Evolutionary conservation across 2,888 invertebrate species (phyloP).

Genomic region (Tiliacea aurago): DNA sequence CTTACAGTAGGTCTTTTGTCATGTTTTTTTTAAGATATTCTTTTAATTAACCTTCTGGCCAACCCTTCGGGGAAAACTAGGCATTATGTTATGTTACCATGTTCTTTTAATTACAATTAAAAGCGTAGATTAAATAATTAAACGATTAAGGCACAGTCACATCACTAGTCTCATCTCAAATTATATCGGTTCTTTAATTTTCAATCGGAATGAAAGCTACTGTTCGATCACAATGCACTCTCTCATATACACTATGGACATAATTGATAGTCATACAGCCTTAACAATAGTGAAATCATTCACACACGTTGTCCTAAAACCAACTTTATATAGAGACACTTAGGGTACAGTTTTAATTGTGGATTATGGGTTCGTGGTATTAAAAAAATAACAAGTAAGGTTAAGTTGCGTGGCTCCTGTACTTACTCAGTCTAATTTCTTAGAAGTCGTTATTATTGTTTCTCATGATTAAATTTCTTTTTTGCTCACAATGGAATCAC

Average conservation of each 20-base stretch:
- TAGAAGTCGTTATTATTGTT: constrained; percentile 89
- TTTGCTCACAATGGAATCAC: constrained; percentile 86
- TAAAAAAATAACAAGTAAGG: constrained; percentile 85
- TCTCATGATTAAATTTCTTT: constrained; percentile 91
- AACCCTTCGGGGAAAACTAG: not conserved
- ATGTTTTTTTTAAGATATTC: not conserved
- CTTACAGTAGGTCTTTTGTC: not conserved
- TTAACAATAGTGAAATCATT: constrained; percentile 88
- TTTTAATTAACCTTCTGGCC: not conserved
- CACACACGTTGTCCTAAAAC: constrained; percentile 61
- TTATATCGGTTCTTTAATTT: constrained; percentile 90
- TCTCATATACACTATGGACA: constrained; percentile 87
- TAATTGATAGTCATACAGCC: constrained; percentile 90
- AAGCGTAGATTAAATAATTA: not conserved
- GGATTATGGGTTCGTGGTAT: constrained; percentile 69
- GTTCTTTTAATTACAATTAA: not conserved
- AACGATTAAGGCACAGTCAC: constrained; percentile 57
- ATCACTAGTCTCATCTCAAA: constrained; percentile 84
- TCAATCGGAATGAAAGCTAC: constrained; percentile 89
- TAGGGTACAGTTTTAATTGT: constrained; percentile 69
- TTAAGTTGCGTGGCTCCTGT: constrained; percentile 90
- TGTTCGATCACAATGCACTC: constrained; percentile 88
- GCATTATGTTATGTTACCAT: not conserved
- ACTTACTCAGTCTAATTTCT: constrained; percentile 89
- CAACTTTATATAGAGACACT: constrained; percentile 64